Percentiles rank a stretch among this genome's conserved stretches.
These are phyloP conservation scores for Sebastes paucispinis DNA, from an alignment of 2,797 vertebrate genomes.

Conservation along the genomic window DNA sequence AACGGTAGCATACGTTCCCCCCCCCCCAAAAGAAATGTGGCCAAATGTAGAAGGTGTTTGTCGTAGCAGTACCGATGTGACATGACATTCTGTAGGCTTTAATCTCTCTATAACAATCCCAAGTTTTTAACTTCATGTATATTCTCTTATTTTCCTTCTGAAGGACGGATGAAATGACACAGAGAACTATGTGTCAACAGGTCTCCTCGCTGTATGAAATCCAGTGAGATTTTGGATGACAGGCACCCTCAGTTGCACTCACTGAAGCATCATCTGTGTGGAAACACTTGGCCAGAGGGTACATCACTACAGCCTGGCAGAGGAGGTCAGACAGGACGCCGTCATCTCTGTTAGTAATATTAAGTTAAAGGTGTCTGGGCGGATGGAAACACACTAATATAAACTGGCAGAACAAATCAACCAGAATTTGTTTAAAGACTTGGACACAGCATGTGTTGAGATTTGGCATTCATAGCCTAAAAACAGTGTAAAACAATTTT, in stretches of 20 bases:
- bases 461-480: neutral
- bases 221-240: constrained; percentile 14
- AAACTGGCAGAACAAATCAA: constrained; percentile 24
- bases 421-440: neutral
- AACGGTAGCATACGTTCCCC: constrained; percentile 4
- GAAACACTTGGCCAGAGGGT: constrained; percentile 20
- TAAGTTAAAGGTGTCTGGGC: constrained; percentile 20
- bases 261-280: constrained; percentile 23
- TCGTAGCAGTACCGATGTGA: constrained; percentile 23
- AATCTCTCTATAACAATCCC: neutral
- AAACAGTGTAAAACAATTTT: neutral
- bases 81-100: constrained; percentile 3
- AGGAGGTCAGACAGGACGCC: constrained; percentile 35
- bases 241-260: constrained; percentile 18
- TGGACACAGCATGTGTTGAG: neutral
- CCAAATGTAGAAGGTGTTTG: constrained; percentile 36
- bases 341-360: constrained; percentile 11
- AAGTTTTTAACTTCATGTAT: neutral
- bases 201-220: constrained; percentile 7
- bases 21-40: neutral
- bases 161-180: constrained; percentile 17
- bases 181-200: constrained; percentile 3
- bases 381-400: neutral
- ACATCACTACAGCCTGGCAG: constrained; percentile 19
- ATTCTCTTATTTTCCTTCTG: neutral